Base-by-base conservation (phyloP, 2,113 vertebrate species). In the Naja naja region DNA sequence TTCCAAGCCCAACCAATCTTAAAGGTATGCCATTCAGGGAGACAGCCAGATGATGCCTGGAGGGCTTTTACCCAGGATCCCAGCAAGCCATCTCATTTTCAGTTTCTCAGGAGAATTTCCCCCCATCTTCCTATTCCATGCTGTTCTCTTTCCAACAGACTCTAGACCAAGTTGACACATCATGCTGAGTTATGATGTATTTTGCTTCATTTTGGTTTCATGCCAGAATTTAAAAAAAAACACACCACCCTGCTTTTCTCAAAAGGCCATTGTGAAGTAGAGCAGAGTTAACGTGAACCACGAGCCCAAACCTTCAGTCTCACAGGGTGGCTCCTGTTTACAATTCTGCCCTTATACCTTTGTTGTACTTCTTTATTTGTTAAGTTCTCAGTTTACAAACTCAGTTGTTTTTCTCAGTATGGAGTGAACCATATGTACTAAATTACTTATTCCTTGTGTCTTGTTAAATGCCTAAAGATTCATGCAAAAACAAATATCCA, bases 391-490 rank as follows among this genome's bases (percentile, higher is more conserved):
- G 74, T 81, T 39, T 43, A 43, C 34, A 43, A 87, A 39, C 8
- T 11, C 49, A 52, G 49, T 10, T 2, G 45, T 27, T 25, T 34
- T 55, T 54, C 23, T 54, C 2, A 2, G 3, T n/a, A 86, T 3
- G 20, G 85, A 47, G 9, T 14, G 20, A 56, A n/a, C 39, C 0
- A 1, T 45, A 5, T 47, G 30, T 12, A 27, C 9, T n/a, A 89
- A 89, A 92, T 16, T 27, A 30, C 23, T 81, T 22, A 81, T n/a
- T 11, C 39, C 93, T 88, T 8, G 11, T 86, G 23, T 3, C 81
- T 27, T 30, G 39, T 94, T 88, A 89, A 95, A 91, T 89, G 94
- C 5, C 53, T n/a, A 0, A 93, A 92, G 53, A 30, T 64, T 90
- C 43, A 20, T 47, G 12, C 0, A 92, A 89, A 34, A 86, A 74